These are phyloP conservation scores for Chanos chanos DNA, from an alignment of 2,797 vertebrate species.

Conservation along the genomic window DNA sequence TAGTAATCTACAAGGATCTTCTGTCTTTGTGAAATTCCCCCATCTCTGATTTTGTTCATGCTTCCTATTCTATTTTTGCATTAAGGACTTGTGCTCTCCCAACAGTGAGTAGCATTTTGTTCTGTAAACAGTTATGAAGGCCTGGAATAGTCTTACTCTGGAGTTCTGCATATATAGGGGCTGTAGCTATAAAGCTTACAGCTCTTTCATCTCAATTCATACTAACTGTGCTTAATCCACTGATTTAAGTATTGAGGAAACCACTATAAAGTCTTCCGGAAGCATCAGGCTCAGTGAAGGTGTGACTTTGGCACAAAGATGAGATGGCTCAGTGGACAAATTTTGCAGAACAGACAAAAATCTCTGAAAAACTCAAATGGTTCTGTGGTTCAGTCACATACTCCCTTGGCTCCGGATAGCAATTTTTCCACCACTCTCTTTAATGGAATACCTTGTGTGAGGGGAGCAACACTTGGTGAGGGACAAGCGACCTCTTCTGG, in stretches of 20 bases:
- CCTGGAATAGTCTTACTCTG: not conserved
- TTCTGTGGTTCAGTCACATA: too few relatives aligned
- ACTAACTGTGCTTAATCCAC: too few relatives aligned
- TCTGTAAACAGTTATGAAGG: not conserved
- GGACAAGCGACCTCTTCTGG: slow-evolving; percentile 31
- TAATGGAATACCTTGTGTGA: not conserved
- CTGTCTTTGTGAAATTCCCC: too few relatives aligned
- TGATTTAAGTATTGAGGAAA: too few relatives aligned
- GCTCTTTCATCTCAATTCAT: too few relatives aligned
- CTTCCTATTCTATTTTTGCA: not conserved
- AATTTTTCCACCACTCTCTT: not conserved
- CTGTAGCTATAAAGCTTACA: not conserved
- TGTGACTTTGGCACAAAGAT: too few relatives aligned
- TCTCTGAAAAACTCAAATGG: too few relatives aligned
- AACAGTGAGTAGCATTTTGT: too few relatives aligned
- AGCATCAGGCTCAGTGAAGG: not conserved
- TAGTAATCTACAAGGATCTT: too few relatives aligned
- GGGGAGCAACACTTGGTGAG: not conserved
- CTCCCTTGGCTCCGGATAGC: not conserved
- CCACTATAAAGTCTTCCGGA: not conserved
- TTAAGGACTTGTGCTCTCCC: not conserved
- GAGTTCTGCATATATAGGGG: not conserved
- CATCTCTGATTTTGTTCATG: not conserved
- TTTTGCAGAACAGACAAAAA: too few relatives aligned
- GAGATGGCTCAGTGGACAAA: too few relatives aligned